These are phyloP conservation scores for Euura lappo DNA, from an alignment of 1,140 invertebrate genomes.

Conservation along the genomic window DNA sequence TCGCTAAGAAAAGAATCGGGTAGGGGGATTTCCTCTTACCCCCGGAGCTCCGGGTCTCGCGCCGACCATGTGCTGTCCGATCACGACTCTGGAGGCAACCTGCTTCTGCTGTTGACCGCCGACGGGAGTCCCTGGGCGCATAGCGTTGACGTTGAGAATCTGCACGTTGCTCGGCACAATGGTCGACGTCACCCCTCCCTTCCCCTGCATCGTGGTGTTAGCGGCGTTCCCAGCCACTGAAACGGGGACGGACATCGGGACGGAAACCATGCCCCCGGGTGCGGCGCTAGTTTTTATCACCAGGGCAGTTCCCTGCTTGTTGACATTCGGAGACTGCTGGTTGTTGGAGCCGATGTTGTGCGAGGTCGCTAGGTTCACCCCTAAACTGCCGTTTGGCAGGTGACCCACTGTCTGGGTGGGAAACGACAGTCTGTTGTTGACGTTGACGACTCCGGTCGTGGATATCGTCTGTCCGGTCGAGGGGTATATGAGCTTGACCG, in stretches of 20 bases:
- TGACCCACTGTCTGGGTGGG: conserved; percentile 64
- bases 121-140: conserved; percentile 72
- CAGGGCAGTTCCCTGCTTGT: conserved; percentile 68
- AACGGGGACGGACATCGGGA: conserved; percentile 72
- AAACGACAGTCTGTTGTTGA: conserved; percentile 51
- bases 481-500: conserved; percentile 61
- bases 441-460: conserved; percentile 48
- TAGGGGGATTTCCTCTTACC: conserved; percentile 63
- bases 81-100: conserved; percentile 78
- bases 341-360: conserved; percentile 40
- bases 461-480: conserved; percentile 52
- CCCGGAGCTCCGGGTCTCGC: conserved; percentile 78
- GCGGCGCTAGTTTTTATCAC: conserved; percentile 73
- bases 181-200: conserved; percentile 64
- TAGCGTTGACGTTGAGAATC: conserved; percentile 78
- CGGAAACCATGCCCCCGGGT: conserved; percentile 68
- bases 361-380: conserved; percentile 41
- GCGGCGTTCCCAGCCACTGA: conserved; percentile 56
- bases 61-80: conserved; percentile 81
- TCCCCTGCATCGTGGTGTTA: conserved; percentile 61
- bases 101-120: conserved; percentile 73
- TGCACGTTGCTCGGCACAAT: conserved; percentile 78
- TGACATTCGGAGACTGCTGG: conserved; percentile 52
- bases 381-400: conserved; percentile 52
- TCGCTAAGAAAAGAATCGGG: too few relatives aligned